Base-by-base conservation (phyloP, 2,113 vertebrate species). In the Pogonocichla stellata region DNA sequence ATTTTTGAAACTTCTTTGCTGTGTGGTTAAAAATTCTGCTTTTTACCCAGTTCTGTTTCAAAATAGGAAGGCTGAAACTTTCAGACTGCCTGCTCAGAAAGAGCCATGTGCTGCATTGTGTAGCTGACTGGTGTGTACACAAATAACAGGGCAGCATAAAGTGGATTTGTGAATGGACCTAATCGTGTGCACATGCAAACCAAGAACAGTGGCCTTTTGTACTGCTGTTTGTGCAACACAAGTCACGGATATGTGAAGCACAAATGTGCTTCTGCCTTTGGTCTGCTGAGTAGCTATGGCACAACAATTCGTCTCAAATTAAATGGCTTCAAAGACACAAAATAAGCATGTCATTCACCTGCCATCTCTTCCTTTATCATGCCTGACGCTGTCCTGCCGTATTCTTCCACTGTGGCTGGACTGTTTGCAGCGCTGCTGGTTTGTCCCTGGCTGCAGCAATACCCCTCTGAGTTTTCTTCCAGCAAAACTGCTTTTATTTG, bases 291-390 rank as follows among this genome's bases (percentile, higher is more conserved):
- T 11, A 67, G 56, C 85, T 62, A 51, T 62, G 0, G 1, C 43
- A 29, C 36, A 56, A 86, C 56, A 80, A 92, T 92, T 94, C 57
- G 19, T 80, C 80, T 77, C 82, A 67, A 88, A 95, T 83, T 93
- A 81, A 90, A 83, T 64, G 48, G 50, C 60, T 94, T 83, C 79
- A 88, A 57, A 86, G 80, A 71, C 7, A 13, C 0, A 1, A 93
- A 95, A 92, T 74, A 56, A 83, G 85, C 57, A 26, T 45, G 72
- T 58, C 50, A 78, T 78, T 80, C 90, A 90, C 80, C 82, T 95
- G 79, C 51, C 66, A 69, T 38, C 36, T 56, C 82, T 74, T 74
- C 77, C 61, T 91, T 85, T 67, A 51, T 56, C 56, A 25, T 54
- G 53, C 23, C 60, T 88, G 75, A 79, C 88, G 51, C 19, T 83